phyloP scores from a whole-genome alignment of 1,140 invertebrate species.

The Coptotermes formosanus region DNA sequence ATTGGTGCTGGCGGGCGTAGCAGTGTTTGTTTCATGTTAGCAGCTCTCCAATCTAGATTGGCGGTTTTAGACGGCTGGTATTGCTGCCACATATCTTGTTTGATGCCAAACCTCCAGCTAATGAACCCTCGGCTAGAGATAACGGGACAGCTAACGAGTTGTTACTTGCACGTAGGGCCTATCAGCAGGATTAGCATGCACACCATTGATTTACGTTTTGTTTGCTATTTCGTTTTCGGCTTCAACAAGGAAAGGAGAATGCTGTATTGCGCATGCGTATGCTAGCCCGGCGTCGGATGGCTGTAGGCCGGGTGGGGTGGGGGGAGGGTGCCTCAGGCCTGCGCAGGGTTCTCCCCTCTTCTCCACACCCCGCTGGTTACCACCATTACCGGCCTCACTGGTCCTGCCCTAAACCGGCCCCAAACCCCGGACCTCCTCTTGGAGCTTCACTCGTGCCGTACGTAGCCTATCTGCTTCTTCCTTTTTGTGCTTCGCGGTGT shows the following conservation, averaged over 20 bases:
- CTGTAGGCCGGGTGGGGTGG: background rate
- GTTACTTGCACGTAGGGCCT: background rate
- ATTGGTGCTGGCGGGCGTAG: too few relatives aligned
- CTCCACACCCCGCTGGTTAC: background rate
- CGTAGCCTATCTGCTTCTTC: conserved; percentile 3
- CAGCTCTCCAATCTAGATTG: too few relatives aligned
- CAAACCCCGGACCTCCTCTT: conserved; percentile 16
- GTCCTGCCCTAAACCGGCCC: background rate
- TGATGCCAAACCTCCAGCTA: background rate
- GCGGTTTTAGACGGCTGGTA: too few relatives aligned
- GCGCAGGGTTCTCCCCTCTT: background rate
- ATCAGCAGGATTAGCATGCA: background rate
- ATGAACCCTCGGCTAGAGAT: background rate
- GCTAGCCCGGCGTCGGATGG: background rate
- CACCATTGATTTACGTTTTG: background rate
- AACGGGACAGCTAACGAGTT: background rate
- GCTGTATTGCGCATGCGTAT: background rate
- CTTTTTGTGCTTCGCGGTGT: background rate
- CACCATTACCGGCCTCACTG: background rate
- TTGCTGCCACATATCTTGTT: background rate
- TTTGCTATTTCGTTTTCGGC: background rate
- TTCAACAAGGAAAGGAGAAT: background rate
- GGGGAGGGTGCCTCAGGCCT: background rate
- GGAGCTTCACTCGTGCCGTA: conserved; percentile 1
- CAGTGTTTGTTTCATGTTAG: too few relatives aligned